Conservation (phyloP, 2,797 vertebrate genomes). For the Poecilia gillii region DNA sequence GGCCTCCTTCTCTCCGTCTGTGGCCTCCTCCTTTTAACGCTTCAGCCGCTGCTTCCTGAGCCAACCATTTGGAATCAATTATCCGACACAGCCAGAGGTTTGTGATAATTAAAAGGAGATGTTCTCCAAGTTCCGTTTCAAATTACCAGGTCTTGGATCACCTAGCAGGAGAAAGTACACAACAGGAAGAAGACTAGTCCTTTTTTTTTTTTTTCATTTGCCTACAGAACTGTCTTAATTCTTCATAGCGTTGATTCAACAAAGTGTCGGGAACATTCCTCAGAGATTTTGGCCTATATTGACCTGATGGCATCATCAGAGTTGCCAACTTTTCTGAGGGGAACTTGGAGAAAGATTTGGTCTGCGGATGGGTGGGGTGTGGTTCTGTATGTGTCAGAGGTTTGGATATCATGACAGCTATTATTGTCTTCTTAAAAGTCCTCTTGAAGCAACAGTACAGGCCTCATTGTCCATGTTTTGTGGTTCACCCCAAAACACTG, state of each 20-base stretch:
- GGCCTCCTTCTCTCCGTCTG: slow-evolving; percentile 31
- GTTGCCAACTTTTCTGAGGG: neutral
- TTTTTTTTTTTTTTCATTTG: neutral
- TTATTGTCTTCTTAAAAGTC: neutral
- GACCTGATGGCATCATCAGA: neutral
- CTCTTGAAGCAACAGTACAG: neutral
- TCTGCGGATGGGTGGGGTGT: neutral
- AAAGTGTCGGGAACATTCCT: neutral
- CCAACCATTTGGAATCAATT: slow-evolving; percentile 79
- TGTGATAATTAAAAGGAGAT: slow-evolving; percentile 78
- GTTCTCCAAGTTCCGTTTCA: slow-evolving; percentile 50
- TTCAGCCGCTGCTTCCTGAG: slow-evolving; percentile 49
- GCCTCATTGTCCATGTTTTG: neutral
- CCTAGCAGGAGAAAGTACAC: slow-evolving; percentile 56
- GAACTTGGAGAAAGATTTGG: neutral
- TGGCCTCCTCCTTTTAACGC: slow-evolving; percentile 44
- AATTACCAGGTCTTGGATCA: slow-evolving; percentile 61
- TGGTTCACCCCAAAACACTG: neutral
- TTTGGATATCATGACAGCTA: neutral
- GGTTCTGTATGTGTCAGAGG: neutral
- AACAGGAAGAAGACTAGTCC: slow-evolving; percentile 23
- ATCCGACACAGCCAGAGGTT: slow-evolving; percentile 57
- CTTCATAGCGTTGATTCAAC: neutral
- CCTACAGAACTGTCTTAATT: neutral
- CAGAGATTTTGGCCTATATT: neutral